Percentiles rank a stretch among this genome's conserved stretches.
phyloP scores from a whole-genome alignment of 23 tunicate species.

The Pegea sp. region DNA sequence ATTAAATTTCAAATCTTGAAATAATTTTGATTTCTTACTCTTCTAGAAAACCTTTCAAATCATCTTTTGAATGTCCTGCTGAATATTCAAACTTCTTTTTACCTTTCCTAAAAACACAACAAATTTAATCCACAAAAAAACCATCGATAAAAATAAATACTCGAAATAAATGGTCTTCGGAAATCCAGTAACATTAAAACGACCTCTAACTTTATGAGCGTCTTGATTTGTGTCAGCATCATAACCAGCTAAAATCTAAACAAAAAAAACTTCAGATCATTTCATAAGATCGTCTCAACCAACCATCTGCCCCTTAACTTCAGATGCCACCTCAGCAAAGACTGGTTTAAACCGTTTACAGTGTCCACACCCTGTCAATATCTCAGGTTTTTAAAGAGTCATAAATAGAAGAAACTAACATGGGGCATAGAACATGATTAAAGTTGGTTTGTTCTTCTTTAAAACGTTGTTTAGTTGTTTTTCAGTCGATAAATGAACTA shows the following conservation, averaged over 20 bases:
- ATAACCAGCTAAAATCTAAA: conserved; percentile 63
- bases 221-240: conserved; percentile 70
- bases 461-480: conserved; percentile 64
- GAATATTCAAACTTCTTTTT: conserved; percentile 68
- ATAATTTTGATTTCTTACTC: conserved; percentile 21
- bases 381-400: background rate
- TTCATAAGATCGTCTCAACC: conserved; percentile 1
- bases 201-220: conserved; percentile 27
- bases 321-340: conserved; percentile 77
- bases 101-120: conserved; percentile 36
- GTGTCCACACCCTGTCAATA: conserved; percentile 77
- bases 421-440: conserved; percentile 93
- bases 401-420: conserved; percentile 21
- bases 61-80: conserved; percentile 47
- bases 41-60: conserved; percentile 37
- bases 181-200: conserved; percentile 75
- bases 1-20: background rate
- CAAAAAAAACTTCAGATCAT: background rate
- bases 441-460: conserved; percentile 60
- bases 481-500: conserved; percentile 62
- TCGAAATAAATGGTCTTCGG: conserved; percentile 83
- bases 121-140: no score
- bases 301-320: conserved; percentile 76
- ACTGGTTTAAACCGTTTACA: conserved; percentile 89
- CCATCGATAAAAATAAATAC: conserved; percentile 9